These are phyloP conservation scores for Mongoloraphidia duomilia DNA, from an alignment of 2,888 invertebrate genomes.

Conservation along the genomic window DNA sequence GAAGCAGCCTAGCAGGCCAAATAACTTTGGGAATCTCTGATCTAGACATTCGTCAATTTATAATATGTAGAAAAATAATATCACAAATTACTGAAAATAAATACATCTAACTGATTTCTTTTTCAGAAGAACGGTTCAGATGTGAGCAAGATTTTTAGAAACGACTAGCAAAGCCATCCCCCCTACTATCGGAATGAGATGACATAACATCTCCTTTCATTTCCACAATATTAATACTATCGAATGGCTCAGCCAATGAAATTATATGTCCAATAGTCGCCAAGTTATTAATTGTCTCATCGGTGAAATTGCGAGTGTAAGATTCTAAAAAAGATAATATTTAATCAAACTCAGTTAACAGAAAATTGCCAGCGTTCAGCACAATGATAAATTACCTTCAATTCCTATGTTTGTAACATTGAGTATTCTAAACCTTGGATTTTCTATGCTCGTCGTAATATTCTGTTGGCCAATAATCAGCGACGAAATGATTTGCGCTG, in stretches of 20 bases:
- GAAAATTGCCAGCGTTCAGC: background rate
- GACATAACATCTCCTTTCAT: constrained; percentile 46
- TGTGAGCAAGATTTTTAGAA: constrained; percentile 28
- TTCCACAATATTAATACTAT: constrained; percentile 51
- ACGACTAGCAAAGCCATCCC: constrained; percentile 51
- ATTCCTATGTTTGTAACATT: constrained; percentile 25
- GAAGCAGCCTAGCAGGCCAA: too few relatives aligned
- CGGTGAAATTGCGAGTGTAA: constrained; percentile 24
- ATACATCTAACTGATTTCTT: too few relatives aligned
- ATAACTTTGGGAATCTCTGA: too few relatives aligned
- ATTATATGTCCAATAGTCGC: constrained; percentile 19
- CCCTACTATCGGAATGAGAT: constrained; percentile 59
- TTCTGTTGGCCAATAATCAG: constrained; percentile 32
- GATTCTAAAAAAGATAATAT: constrained; percentile 18
- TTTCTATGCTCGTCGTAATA: constrained; percentile 33
- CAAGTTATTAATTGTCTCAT: constrained; percentile 22
- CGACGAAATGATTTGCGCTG: constrained; percentile 33
- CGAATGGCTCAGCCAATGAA: constrained; percentile 30
- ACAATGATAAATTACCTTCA: constrained; percentile 23
- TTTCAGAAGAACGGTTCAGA: too few relatives aligned
- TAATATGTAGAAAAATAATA: too few relatives aligned
- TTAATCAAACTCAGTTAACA: constrained; percentile 1
- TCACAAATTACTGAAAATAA: too few relatives aligned
- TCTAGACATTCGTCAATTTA: too few relatives aligned
- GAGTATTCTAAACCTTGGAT: constrained; percentile 31